These are phyloP conservation scores for Rhinolophus sinicus DNA, from an alignment of 2,113 vertebrate genomes.

Conservation along the genomic window DNA sequence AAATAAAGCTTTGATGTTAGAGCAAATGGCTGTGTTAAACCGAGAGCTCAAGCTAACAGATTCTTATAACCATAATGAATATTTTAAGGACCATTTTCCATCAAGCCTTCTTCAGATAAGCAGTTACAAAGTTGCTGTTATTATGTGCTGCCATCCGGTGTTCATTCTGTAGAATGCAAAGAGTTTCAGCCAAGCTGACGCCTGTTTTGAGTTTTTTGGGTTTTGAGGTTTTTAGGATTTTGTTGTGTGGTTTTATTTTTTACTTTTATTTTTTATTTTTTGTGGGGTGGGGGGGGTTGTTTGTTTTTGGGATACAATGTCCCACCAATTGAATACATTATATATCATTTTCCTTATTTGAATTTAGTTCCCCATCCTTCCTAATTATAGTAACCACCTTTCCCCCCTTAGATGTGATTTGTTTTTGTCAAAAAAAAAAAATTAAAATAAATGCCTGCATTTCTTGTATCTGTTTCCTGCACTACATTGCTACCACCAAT, in stretches of 20 bases:
- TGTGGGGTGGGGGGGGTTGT: neutral
- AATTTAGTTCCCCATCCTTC: neutral
- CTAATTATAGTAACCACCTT: neutral
- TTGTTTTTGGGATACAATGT: neutral
- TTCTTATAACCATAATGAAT: neutral
- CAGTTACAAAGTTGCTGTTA: constrained; percentile 69
- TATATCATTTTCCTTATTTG: neutral
- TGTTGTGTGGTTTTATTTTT: neutral
- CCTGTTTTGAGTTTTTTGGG: neutral
- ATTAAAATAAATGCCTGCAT: neutral
- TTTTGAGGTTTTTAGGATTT: neutral
- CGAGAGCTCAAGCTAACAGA: neutral
- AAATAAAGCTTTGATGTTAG: neutral
- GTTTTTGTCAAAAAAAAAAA: neutral
- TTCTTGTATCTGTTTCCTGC: neutral
- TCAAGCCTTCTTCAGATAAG: neutral
- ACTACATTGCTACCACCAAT: neutral
- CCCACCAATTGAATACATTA: neutral
- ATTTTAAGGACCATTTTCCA: neutral
- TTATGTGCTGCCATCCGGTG: constrained; percentile 88
- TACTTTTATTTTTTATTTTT: neutral
- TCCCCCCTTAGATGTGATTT: neutral
- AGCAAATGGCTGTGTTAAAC: neutral
- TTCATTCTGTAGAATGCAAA: constrained; percentile 83
- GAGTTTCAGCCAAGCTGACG: neutral